These are phyloP conservation scores for Clistopyga incitator DNA, from an alignment of 2,888 invertebrate species.

Conservation along the genomic window DNA sequence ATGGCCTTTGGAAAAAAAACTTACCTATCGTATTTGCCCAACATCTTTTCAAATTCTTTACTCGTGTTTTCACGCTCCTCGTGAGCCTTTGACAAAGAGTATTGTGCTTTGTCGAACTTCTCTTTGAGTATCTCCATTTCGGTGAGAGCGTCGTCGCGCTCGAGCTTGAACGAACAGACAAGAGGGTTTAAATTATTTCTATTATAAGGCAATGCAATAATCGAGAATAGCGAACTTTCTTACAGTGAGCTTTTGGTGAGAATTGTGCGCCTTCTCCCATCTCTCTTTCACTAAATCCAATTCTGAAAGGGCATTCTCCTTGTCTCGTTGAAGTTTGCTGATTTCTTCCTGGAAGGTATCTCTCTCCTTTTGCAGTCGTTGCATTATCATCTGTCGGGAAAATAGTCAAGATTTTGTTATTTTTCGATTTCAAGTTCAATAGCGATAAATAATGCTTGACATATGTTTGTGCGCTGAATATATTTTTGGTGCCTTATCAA, in stretches of 20 bases:
- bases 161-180: slow-evolving; percentile 86
- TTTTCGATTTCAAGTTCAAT: background rate
- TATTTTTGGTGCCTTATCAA: background rate
- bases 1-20: slow-evolving; percentile 46
- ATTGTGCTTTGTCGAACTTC: slow-evolving; percentile 94
- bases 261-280: slow-evolving; percentile 94
- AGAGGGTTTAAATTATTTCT: background rate
- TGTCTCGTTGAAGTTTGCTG: slow-evolving; percentile 92
- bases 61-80: slow-evolving; percentile 95
- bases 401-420: background rate
- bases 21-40: slow-evolving; percentile 96
- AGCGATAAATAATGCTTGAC: background rate
- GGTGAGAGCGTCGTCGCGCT: slow-evolving; percentile 93
- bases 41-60: slow-evolving; percentile 96
- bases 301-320: slow-evolving; percentile 94
- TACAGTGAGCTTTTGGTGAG: slow-evolving; percentile 94
- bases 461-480: background rate
- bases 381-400: slow-evolving; percentile 87
- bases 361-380: slow-evolving; percentile 94
- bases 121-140: slow-evolving; percentile 95
- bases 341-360: slow-evolving; percentile 93
- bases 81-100: slow-evolving; percentile 92
- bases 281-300: slow-evolving; percentile 94
- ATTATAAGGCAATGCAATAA: background rate
- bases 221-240: slow-evolving; percentile 52